A percentile compares a stretch with the other conserved stretches of the same genome.
Conservation (phyloP, 2,888 invertebrate species). For the Cheilosia scutellata region DNA sequence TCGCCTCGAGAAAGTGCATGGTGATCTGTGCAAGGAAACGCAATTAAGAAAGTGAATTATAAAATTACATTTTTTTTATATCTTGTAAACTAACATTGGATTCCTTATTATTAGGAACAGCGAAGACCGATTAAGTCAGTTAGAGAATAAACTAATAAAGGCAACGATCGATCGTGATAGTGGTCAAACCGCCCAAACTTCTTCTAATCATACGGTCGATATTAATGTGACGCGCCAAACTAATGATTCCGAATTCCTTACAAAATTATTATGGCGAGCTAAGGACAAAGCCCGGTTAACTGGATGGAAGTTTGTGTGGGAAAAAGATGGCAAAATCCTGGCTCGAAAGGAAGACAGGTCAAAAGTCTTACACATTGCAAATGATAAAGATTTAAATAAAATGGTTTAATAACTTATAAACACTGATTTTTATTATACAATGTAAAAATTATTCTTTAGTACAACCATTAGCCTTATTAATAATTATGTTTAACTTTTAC, state of each 20-base stretch:
- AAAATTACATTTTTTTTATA: not conserved
- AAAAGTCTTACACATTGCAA: not conserved
- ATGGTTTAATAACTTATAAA: not conserved
- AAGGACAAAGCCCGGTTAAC: not conserved
- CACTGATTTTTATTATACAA: too few species aligned
- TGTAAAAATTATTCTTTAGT: too few species aligned
- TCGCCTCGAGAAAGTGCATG: not conserved
- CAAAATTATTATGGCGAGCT: not conserved
- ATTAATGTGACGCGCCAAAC: not conserved
- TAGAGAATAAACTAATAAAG: not conserved
- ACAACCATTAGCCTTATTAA: too few species aligned
- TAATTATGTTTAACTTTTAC: too few species aligned
- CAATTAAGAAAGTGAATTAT: not conserved
- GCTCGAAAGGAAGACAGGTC: not conserved
- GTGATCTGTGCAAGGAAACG: not conserved
- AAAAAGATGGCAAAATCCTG: not conserved
- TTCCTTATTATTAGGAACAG: not conserved
- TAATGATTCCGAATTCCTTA: not conserved
- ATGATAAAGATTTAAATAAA: not conserved
- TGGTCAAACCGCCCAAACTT: not conserved
- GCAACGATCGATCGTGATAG: not conserved
- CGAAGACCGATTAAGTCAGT: not conserved
- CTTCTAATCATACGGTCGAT: too few species aligned
- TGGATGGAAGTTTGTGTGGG: slow-evolving; percentile 5
- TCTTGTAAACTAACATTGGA: not conserved